Base-by-base conservation (phyloP, 2,113 vertebrate genomes). In the Cairina moschata region DNA sequence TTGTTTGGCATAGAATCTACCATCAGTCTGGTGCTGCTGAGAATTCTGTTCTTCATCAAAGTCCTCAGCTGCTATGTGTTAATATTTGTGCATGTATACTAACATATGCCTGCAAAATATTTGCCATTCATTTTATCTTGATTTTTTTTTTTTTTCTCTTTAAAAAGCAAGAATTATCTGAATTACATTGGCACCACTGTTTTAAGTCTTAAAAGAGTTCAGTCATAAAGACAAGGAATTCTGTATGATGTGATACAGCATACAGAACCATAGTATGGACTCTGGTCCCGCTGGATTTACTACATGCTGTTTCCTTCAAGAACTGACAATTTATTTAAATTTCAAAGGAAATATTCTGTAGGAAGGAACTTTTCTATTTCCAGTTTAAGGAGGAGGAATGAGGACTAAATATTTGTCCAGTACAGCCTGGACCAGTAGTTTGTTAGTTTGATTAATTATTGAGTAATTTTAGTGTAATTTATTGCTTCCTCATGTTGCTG, bases 381-480 rank as follows among this genome's bases (percentile, higher is more conserved):
- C 16, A 54, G 25, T 26, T 86, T 40, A 74, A 74, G 58, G 40
- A 58, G 31, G 12, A 93, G 16, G 85, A 93, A 90, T 22, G 3
- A 86, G 16, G 65, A 63, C 73, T 77, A 77, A 90, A 67, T 83
- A 80, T 77, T 71, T 93, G 11, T 46, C 59, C 63, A n/a, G 67
- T 17, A n/a, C 36, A 46, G 28, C 13, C 62, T 56, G 42, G 34
- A 78, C 78, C 8, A 76, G 67, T 32, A 52, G 15, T 13, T 87
- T 88, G 28, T 32, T 88, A 44, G 12, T 88, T 93, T 88, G 58
- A 90, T 92, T 94, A 77, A 90, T 94, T 90, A 86, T 86, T 60
- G 73, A 60, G 42, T 52, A 26, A 68, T 91, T 94, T 75, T 38
- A 75, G 8, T 50, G 13, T 9, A 38, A 88, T 66, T 86, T 94